Conservation (phyloP, 2,888 invertebrate species). For the Baronia brevicornis region DNA sequence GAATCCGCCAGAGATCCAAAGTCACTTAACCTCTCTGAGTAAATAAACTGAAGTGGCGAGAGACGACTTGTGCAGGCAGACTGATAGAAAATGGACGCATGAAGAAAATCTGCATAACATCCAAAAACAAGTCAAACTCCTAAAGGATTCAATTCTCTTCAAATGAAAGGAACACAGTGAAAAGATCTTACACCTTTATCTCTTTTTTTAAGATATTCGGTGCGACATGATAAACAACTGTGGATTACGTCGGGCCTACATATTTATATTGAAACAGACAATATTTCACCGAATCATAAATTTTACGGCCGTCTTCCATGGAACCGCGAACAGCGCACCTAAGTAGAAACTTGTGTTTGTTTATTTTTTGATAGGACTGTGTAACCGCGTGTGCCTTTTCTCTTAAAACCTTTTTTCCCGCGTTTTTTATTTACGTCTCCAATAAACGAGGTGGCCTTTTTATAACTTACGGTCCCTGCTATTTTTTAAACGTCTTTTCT, state of each 20-base stretch:
- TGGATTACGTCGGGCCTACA: slow-evolving; percentile 25
- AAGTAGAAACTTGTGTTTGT: slow-evolving; percentile 68
- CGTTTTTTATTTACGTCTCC: slow-evolving; percentile 53
- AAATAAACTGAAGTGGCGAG: too few relatives aligned
- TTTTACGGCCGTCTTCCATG: slow-evolving; percentile 63
- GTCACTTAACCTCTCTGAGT: too few relatives aligned
- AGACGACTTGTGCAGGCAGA: too few relatives aligned
- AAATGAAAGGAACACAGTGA: slow-evolving; percentile 9
- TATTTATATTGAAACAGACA: slow-evolving; percentile 24
- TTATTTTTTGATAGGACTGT: slow-evolving; percentile 72
- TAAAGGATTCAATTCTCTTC: too few relatives aligned
- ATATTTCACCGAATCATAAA: slow-evolving; percentile 69
- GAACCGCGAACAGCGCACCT: slow-evolving; percentile 56
- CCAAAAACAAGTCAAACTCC: too few relatives aligned
- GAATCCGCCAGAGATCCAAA: too few relatives aligned
- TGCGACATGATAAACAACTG: slow-evolving; percentile 23
- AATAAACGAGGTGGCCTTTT: slow-evolving; percentile 63
- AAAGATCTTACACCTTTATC: slow-evolving; percentile 16
- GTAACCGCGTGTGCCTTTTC: slow-evolving; percentile 64
- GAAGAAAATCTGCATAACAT: too few relatives aligned
- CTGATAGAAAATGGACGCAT: too few relatives aligned
- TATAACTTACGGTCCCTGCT: slow-evolving; percentile 38
- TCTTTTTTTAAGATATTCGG: slow-evolving; percentile 16
- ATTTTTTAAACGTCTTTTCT: slow-evolving; percentile 27
- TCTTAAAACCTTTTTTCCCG: slow-evolving; percentile 45